phyloP scores from a whole-genome alignment of 2,888 invertebrate species.

The Lasioglossum malachurum region DNA sequence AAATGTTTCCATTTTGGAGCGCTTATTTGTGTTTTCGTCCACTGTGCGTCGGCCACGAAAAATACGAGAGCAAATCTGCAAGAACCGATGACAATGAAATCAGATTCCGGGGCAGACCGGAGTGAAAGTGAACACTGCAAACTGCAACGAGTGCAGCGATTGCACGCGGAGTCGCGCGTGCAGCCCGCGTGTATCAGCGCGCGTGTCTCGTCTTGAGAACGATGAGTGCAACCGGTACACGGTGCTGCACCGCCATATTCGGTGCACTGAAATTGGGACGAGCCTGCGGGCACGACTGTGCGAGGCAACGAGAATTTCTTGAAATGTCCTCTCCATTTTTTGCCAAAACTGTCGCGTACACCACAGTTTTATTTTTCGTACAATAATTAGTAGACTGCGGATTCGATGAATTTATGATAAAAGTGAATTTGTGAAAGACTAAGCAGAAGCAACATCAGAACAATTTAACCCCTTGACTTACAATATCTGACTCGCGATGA shows the following conservation, averaged over 20 bases:
- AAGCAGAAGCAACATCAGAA: too few species aligned
- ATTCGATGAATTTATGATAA: not conserved
- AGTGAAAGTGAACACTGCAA: slow-evolving; percentile 73
- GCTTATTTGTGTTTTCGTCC: too few species aligned
- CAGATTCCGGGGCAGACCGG: slow-evolving; percentile 27
- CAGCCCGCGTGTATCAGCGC: slow-evolving; percentile 31
- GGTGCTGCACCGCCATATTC: slow-evolving; percentile 59
- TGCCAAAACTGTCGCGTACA: not conserved
- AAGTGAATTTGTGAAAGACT: too few species aligned
- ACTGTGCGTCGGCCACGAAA: not conserved
- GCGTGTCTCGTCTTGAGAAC: not conserved
- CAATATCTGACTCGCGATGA: too few species aligned
- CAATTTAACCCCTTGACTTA: too few species aligned
- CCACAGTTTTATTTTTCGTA: not conserved
- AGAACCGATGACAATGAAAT: slow-evolving; percentile 60
- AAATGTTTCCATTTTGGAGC: too few species aligned
- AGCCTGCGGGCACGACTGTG: slow-evolving; percentile 21
- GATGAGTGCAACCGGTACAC: not conserved
- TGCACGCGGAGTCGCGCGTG: slow-evolving; percentile 59
- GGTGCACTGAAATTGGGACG: slow-evolving; percentile 66
- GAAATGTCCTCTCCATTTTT: slow-evolving; percentile 25
- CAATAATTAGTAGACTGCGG: not conserved
- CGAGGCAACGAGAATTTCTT: slow-evolving; percentile 29
- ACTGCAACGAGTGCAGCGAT: slow-evolving; percentile 47
- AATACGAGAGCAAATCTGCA: slow-evolving; percentile 15